Evolutionary conservation across 1,140 invertebrate species (phyloP), one percentile per base, ranked within the genome.

Genomic region (Aphelenchoides besseyi): DNA sequence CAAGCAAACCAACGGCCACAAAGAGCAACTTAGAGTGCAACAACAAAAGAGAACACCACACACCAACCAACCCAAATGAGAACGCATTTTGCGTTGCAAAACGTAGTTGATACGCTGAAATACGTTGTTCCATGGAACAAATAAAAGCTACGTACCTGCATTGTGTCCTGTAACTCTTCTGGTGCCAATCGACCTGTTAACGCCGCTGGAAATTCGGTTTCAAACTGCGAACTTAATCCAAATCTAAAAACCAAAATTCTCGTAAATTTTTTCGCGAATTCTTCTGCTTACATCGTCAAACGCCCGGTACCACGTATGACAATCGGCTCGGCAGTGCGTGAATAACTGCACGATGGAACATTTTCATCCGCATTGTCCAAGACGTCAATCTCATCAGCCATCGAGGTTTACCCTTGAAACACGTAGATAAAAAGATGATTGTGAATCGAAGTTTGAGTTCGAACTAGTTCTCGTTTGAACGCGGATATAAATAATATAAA

Each of bases 1-100:
- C 26, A 83, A 62, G 70, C 83, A 83, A 26, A 83, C 64, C 16
- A 83, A 77, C 23, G 82, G 82, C 83, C 83, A 85, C 41, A 83
- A 52, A 0, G 82, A 83, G 68, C 82, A 84, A 0, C 83, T 80
- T 12, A 84, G 55, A 8, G 80, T 83, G 57, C 82, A 83, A 52
- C 82, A 83, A 62, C 82, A 83, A 66, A 83, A 85, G 1, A 84
- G 57, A 23, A 83, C 66, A 30, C 82, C 82, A 67, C 82, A 83
- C 3, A 83, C 26, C 26, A 83, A 68, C 82, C 82, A 83, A 8
- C 81, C 71, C 35, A 76, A 33, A 48, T 79, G 69, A 16, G 54
- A 62, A 28, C 61, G 63, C 26, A 81, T 77, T 18, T 70, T 81
- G 36, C 74, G 68, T 37, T 80, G 82, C 1, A 83, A 68, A 2